Evolutionary conservation across 2,113 vertebrate species (phyloP), one percentile per base, ranked within the genome.

Genomic region (Dicentrarchus labrax): DNA sequence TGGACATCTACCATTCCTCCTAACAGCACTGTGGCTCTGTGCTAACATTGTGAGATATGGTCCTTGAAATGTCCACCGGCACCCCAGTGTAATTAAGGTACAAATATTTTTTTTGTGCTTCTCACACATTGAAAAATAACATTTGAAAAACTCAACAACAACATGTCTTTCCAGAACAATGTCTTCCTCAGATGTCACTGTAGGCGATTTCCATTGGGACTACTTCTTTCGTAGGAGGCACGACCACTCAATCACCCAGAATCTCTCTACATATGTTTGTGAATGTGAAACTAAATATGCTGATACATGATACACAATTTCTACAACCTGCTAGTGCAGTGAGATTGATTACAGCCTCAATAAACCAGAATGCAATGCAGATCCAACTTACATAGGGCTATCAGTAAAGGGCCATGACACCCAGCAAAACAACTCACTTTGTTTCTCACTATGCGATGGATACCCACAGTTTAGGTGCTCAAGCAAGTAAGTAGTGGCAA

Each of bases 321-420:
- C 30, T 30, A 30, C 30, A 30, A 30, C 30, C 30, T 30, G 30
- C 30, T 30, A 2, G 30, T 30, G 30, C 30, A 30, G 30, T 30
- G 43, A 45, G 43, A 45, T 45, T 45, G 43, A 11, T 8, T 45
- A 45, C 43, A 43, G 41, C 24, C 48, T 69, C 19, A 19, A 16
- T 12, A 51, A 45, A 69, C 67, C 48, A 69, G 10, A 71, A 43
- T 57, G 69, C 38, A 72, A 72, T 72, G 53, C n/a, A 56, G 50
- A 22, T 54, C 36, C 38, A 5, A 22, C 10, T 22, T n/a, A 21
- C 4, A 30, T 4, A n/a, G 4, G 39, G 36, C 22, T 21, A 39
- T 8, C 3, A 45, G 43, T 45, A 12, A 45, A 11, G 43, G 10
- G 13, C 11, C 13, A 48, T 12, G 47, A 48, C 3, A 2, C 43